phyloP scores from a whole-genome alignment of 2,888 invertebrate genomes.

The Chesias legatella region DNA sequence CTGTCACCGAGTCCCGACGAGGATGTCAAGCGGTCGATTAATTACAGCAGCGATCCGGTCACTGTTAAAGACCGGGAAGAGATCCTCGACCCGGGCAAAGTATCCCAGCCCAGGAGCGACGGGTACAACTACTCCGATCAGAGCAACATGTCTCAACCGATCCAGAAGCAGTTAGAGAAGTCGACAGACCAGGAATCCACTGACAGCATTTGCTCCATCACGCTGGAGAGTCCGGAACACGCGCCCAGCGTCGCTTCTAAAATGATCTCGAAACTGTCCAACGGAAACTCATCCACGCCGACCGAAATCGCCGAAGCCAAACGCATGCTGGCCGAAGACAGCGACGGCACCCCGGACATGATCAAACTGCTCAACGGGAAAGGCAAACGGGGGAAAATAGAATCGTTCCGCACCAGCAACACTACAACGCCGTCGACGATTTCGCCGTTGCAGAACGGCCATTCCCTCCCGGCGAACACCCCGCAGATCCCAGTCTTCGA shows the following conservation, averaged over 20 bases:
- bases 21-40: conserved; percentile 4
- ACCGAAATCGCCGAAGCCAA: conserved; percentile 43
- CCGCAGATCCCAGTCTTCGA: conserved; percentile 70
- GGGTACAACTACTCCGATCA: conserved; percentile 55
- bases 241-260: conserved; percentile 61
- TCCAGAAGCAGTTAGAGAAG: conserved; percentile 49
- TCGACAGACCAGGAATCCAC: conserved; percentile 70
- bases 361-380: conserved; percentile 49
- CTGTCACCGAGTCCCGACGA: conserved; percentile 51
- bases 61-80: conserved; percentile 49
- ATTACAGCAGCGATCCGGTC: conserved; percentile 55
- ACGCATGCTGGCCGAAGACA: conserved; percentile 45
- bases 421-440: conserved; percentile 72
- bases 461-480: conserved; percentile 59
- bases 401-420: conserved; percentile 63
- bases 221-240: conserved; percentile 61
- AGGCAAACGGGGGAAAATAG: conserved; percentile 56
- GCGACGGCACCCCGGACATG: conserved; percentile 67
- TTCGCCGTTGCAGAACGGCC: conserved; percentile 72
- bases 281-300: conserved; percentile 72
- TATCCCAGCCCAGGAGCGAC: conserved; percentile 53
- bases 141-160: conserved; percentile 46
- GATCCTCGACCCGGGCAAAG: conserved; percentile 44
- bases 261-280: conserved; percentile 69
- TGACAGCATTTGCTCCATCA: conserved; percentile 59